These are phyloP conservation scores for Neofelis nebulosa DNA, from an alignment of 2,113 vertebrate genomes.

Conservation along the genomic window DNA sequence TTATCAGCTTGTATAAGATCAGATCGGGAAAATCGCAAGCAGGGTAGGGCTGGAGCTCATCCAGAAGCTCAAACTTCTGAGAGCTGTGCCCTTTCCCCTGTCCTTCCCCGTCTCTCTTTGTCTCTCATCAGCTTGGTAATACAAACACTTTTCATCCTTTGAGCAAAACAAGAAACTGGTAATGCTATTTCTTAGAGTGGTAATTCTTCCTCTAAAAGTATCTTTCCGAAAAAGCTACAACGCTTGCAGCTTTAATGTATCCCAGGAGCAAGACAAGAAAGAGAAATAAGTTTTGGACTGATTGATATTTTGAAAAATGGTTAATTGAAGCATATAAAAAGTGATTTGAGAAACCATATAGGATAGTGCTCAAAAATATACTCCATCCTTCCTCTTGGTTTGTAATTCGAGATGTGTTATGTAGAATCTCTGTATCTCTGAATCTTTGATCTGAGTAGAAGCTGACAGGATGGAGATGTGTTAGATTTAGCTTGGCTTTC, in stretches of 20 bases:
- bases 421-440: neutral
- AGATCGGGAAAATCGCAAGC: slow-evolving; percentile 10
- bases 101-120: neutral
- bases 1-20: neutral
- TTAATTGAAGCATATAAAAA: neutral
- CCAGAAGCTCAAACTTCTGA: slow-evolving; percentile 36
- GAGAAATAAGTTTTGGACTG: neutral
- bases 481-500: slow-evolving; percentile 23
- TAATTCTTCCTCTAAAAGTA: slow-evolving; percentile 45
- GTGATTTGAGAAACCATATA: neutral
- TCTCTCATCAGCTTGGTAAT: slow-evolving; percentile 58
- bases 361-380: neutral
- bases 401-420: slow-evolving; percentile 59
- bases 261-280: neutral
- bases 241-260: neutral
- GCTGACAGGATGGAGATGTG: neutral
- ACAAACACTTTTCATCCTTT: slow-evolving; percentile 25
- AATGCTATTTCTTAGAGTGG: neutral
- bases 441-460: neutral
- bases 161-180: slow-evolving; percentile 41
- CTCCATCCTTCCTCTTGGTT: neutral
- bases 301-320: neutral
- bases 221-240: neutral
- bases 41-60: neutral
- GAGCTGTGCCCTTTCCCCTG: neutral